Percentiles rank a stretch among this genome's conserved stretches.
These are phyloP conservation scores for Alcedo quadribrachys DNA, from an alignment of 2,797 vertebrate species.

Conservation along the genomic window DNA sequence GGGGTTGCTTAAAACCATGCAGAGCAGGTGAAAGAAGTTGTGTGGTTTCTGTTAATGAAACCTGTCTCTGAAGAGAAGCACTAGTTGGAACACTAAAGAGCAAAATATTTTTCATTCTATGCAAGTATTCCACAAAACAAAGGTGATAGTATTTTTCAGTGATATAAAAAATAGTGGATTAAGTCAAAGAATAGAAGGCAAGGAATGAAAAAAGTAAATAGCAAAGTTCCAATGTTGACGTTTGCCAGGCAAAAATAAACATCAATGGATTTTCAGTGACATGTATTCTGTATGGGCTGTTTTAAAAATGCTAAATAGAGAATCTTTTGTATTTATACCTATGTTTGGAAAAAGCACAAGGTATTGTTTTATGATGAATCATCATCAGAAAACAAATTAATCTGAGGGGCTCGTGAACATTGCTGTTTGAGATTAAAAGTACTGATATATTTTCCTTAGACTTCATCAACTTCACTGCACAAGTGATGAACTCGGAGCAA, in stretches of 20 bases:
- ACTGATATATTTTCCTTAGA: background rate
- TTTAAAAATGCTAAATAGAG: background rate
- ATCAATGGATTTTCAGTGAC: background rate
- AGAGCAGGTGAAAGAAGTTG: background rate
- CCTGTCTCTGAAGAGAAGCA: background rate
- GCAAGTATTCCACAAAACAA: background rate
- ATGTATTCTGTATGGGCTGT: background rate
- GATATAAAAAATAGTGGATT: background rate
- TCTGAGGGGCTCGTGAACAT: background rate
- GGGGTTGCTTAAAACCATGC: fast-evolving
- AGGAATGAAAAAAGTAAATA: background rate
- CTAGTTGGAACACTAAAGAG: background rate
- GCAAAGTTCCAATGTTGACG: background rate
- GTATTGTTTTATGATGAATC: background rate
- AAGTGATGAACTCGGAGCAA: slow-evolving; percentile 6
- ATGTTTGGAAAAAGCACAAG: background rate
- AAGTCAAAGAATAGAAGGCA: background rate
- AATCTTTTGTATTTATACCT: background rate
- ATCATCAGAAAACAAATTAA: slow-evolving; percentile 1
- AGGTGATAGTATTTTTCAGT: background rate
- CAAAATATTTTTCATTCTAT: background rate
- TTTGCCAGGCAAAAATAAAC: slow-evolving; percentile 9
- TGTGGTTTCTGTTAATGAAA: background rate
- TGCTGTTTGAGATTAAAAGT: background rate
- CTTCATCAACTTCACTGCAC: background rate